Base-by-base conservation (phyloP, 2,113 vertebrate genomes). In the Dinomys branickii region DNA sequence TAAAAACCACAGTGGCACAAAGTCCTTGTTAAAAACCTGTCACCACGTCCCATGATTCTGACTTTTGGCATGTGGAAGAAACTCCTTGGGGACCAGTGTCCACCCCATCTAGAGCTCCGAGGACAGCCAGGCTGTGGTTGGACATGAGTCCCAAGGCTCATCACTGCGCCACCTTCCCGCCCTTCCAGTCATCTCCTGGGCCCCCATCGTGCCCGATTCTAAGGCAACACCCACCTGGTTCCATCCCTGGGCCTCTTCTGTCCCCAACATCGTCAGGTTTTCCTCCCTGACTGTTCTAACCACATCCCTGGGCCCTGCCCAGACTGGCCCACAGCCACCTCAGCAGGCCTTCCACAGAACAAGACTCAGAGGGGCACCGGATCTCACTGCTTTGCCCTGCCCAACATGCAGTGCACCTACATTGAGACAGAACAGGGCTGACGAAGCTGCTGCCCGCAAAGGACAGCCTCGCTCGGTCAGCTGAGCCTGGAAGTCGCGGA, bases 311-410 rank as follows among this genome's bases (percentile, higher is more conserved):
- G 38, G 10, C 20, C 33, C 71, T 1, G 16, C 33, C 65, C 65
- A 19, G 3, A 33, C 33, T n/a, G 65, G 5, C 4, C 35, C 69
- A 41, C 19, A 41, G 20, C 22, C n/a, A 58, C 8, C 28, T 24
- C 1, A 9, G 30, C 59, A 61, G 54, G 7, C 16, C 24, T 2
- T 47, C 0, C 2, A 11, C 7, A 41, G 22, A 12, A 91, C 0
- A 3, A 14, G 11, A 14, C 7, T 38, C 17, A 5, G 5, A 16
- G 41, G 28, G 84, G 17, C 22, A 47, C 2, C 11, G 3, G 50
- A 9, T 5, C 58, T 52, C 28, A 8, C 1, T 5, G 12, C 47
- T 35, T n/a, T 33, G 38, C 17, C n/a, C n/a, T 30, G 11, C 5
- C 84, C 80, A 22, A 28, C 5, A 7, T 33, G 19, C 1, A 9